Percentiles rank a stretch among this genome's conserved stretches.
Evolutionary conservation across 2,888 invertebrate species (phyloP).

Genomic region (Tubiluchus corallicola): DNA sequence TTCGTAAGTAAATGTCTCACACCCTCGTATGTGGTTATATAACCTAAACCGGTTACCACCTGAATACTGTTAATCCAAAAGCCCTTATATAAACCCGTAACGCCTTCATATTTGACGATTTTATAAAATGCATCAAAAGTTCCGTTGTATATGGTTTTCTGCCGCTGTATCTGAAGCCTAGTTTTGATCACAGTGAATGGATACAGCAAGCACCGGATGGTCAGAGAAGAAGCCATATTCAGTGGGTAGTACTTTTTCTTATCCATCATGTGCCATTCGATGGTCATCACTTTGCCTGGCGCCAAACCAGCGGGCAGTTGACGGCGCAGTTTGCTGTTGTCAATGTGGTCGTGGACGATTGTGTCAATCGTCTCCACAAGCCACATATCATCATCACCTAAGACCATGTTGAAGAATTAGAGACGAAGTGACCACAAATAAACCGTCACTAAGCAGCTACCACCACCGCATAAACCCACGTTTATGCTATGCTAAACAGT

Average conservation of each 20-base stretch:
- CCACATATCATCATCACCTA: too few species aligned
- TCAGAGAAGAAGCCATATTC: slow-evolving; percentile 69
- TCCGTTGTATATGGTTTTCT: slow-evolving; percentile 27
- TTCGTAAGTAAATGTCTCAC: slow-evolving; percentile 58
- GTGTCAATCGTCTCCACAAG: too few species aligned
- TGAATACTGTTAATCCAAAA: slow-evolving; percentile 87
- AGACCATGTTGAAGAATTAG: too few species aligned
- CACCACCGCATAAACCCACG: too few species aligned
- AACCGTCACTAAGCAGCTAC: too few species aligned
- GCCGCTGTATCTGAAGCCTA: slow-evolving; percentile 46
- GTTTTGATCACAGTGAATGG: slow-evolving; percentile 87
- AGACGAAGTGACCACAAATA: too few species aligned
- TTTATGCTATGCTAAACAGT: too few species aligned
- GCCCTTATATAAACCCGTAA: slow-evolving; percentile 71
- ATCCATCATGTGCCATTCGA: slow-evolving; percentile 98
- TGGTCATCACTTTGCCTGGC: slow-evolving; percentile 36
- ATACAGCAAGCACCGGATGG: slow-evolving; percentile 55
- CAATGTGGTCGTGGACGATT: too few species aligned
- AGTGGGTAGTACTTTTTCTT: slow-evolving; percentile 80
- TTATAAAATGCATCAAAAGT: slow-evolving; percentile 74
- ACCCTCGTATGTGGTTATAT: slow-evolving; percentile 83
- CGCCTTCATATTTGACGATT: slow-evolving; percentile 64
- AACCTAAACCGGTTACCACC: slow-evolving; percentile 54
- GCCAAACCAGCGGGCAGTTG: too few species aligned
- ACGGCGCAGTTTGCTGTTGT: too few species aligned